A percentile compares a stretch with the other conserved stretches of the same genome.
Evolutionary conservation across 2,888 invertebrate genomes (phyloP).

Genomic region (Oxytorus armatus): DNA sequence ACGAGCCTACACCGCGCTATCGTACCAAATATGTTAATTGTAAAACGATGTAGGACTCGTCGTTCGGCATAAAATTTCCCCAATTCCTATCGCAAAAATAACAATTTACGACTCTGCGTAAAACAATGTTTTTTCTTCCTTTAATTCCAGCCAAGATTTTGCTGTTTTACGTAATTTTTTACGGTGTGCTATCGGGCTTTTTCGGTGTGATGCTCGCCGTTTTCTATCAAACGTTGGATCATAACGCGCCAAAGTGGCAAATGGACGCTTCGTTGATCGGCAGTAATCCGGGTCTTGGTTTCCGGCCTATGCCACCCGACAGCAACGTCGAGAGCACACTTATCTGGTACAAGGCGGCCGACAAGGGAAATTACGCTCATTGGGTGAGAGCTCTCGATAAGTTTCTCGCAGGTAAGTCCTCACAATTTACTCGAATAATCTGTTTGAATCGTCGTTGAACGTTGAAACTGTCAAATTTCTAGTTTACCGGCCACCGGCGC

Average conservation of each 20-base stretch:
- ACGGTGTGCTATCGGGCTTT: slow-evolving; percentile 95
- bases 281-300: slow-evolving; percentile 98
- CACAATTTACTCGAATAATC: not conserved
- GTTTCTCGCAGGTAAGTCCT: slow-evolving; percentile 89
- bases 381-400: slow-evolving; percentile 92
- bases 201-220: slow-evolving; percentile 97
- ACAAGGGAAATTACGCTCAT: slow-evolving; percentile 91
- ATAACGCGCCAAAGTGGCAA: slow-evolving; percentile 95
- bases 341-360: slow-evolving; percentile 95
- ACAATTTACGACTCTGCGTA: too few relatives aligned
- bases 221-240: slow-evolving; percentile 96
- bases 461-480: too few relatives aligned
- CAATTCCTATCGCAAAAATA: too few relatives aligned
- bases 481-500: slow-evolving; percentile 82
- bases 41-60: too few relatives aligned
- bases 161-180: slow-evolving; percentile 98
- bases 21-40: too few relatives aligned
- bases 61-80: too few relatives aligned
- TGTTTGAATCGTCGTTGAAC: not conserved
- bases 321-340: slow-evolving; percentile 97
- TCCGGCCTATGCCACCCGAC: slow-evolving; percentile 97
- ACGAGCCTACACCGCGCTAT: too few relatives aligned
- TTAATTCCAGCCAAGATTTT: slow-evolving; percentile 94
- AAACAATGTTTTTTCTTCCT: slow-evolving; percentile 16
- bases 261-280: slow-evolving; percentile 94